Conservation (phyloP, 2,888 invertebrate genomes). For the Merodon equestris region DNA sequence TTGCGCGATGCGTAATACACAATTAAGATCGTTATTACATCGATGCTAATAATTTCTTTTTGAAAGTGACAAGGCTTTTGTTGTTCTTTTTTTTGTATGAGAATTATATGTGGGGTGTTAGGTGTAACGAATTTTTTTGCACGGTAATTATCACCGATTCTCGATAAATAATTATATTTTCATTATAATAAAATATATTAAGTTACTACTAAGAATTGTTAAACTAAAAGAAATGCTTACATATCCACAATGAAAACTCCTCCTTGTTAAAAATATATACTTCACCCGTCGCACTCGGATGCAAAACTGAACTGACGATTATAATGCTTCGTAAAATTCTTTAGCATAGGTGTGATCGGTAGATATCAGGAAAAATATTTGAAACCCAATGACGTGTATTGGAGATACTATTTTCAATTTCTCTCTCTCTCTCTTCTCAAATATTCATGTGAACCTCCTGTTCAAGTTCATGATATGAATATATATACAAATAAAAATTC, state of each 20-base stretch:
- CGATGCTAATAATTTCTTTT: slow-evolving; percentile 24
- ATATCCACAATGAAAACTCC: too few species aligned
- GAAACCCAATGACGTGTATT: slow-evolving; percentile 26
- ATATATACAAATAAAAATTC: slow-evolving; percentile 6
- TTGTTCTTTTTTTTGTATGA: slow-evolving; percentile 1
- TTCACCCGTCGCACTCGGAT: slow-evolving; percentile 41
- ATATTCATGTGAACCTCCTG: slow-evolving; percentile 30
- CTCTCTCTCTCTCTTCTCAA: slow-evolving; percentile 26
- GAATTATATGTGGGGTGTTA: too few species aligned
- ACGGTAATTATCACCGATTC: too few species aligned
- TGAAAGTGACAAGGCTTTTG: too few species aligned
- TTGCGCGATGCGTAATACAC: slow-evolving; percentile 28
- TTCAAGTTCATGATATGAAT: slow-evolving; percentile 11
- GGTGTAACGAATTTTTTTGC: too few species aligned
- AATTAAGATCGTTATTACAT: slow-evolving; percentile 4
- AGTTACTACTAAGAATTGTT: background rate
- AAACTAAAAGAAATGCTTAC: too few species aligned
- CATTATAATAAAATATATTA: too few species aligned
- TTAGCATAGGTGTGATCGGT: slow-evolving; percentile 13
- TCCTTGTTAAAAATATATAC: too few species aligned
- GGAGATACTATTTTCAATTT: slow-evolving; percentile 41
- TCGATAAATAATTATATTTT: too few species aligned
- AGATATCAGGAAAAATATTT: slow-evolving; percentile 16
- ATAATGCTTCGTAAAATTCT: slow-evolving; percentile 11
- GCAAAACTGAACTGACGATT: slow-evolving; percentile 50